phyloP scores from a whole-genome alignment of 2,797 vertebrate species.

The Syncerus caffer region DNA sequence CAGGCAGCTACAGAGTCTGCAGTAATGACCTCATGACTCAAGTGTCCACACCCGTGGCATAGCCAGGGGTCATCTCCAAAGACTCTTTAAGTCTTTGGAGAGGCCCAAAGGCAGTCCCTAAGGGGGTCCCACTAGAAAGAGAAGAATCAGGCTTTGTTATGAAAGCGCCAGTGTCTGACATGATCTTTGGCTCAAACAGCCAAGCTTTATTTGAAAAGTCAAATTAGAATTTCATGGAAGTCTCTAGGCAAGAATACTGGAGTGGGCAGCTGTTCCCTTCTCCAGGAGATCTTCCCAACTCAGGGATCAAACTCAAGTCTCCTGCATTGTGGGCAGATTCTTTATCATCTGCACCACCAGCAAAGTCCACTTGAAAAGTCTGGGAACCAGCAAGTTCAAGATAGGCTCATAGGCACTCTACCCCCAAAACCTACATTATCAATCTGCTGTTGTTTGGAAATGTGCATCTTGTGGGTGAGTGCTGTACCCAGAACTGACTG shows the following conservation, averaged over 20 bases:
- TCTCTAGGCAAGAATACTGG: background rate
- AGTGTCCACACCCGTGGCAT: constrained; percentile 41
- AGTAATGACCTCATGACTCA: constrained; percentile 59
- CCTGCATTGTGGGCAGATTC: background rate
- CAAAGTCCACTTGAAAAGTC: background rate
- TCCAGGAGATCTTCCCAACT: background rate
- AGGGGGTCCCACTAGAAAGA: background rate
- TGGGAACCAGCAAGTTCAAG: constrained; percentile 20
- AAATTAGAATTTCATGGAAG: background rate
- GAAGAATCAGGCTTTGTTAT: background rate
- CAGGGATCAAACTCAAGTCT: background rate
- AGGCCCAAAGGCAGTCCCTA: background rate
- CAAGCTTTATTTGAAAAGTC: background rate
- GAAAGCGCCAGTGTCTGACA: background rate
- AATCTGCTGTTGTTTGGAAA: background rate
- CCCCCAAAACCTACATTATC: background rate
- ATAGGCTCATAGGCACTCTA: background rate
- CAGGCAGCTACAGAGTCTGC: constrained; percentile 11
- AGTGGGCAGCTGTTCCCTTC: background rate
- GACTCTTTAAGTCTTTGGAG: background rate
- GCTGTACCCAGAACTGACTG: background rate
- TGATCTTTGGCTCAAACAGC: constrained; percentile 18
- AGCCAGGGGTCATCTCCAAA: background rate
- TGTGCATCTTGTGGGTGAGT: background rate
- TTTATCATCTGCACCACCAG: background rate